These are phyloP conservation scores for Napeogenes sylphis DNA, from an alignment of 2,888 invertebrate species.

Conservation along the genomic window DNA sequence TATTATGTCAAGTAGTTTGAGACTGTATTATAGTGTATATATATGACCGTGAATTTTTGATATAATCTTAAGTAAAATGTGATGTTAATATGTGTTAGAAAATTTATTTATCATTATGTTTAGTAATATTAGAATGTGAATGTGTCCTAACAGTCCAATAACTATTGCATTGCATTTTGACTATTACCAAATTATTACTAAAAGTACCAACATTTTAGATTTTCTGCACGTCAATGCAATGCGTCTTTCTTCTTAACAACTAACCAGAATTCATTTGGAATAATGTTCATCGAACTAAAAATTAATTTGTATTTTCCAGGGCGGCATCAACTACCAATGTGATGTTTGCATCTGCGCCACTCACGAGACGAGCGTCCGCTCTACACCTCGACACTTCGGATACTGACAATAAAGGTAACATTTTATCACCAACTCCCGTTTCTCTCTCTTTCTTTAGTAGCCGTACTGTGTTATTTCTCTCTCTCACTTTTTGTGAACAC, in stretches of 20 bases:
- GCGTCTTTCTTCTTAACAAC: too few species aligned
- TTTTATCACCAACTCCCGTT: neutral
- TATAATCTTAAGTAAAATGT: too few species aligned
- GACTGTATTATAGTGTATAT: too few species aligned
- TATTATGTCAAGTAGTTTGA: too few species aligned
- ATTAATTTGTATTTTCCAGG: constrained; percentile 64
- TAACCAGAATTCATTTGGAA: too few species aligned
- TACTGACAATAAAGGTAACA: constrained; percentile 82
- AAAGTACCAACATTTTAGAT: too few species aligned
- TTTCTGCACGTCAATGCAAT: too few species aligned
- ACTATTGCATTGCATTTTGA: neutral
- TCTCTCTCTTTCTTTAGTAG: neutral
- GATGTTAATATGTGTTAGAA: neutral
- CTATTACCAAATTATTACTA: neutral
- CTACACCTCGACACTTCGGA: constrained; percentile 82
- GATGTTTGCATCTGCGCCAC: constrained; percentile 85
- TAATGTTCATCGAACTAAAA: neutral
- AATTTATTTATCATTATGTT: neutral
- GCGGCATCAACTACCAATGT: constrained; percentile 94
- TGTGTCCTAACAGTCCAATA: neutral
- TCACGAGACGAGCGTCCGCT: constrained; percentile 91
- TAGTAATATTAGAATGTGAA: neutral
- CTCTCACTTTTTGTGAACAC: neutral
- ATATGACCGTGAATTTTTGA: too few species aligned
- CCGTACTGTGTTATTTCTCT: neutral